Percentiles rank a stretch among this genome's conserved stretches.
phyloP scores from a whole-genome alignment of 23 tunicate species.

The Clavelina lepadiformis region DNA sequence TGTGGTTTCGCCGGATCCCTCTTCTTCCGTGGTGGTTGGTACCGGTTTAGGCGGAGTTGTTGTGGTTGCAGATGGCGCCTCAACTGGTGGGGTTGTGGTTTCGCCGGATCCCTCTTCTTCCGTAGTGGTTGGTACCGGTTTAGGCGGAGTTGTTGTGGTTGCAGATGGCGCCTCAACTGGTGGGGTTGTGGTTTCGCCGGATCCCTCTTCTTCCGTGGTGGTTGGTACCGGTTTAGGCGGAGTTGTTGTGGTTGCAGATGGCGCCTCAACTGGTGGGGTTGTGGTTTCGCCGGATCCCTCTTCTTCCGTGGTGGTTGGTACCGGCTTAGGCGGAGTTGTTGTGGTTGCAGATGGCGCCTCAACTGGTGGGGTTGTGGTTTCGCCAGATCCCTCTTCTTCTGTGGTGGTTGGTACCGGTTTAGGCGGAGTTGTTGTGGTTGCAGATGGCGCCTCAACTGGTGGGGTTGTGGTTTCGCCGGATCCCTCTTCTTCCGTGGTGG shows the following conservation, averaged over 20 bases:
- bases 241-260: slow-evolving; percentile 38
- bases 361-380: slow-evolving; percentile 36
- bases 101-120: slow-evolving; percentile 38
- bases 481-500: slow-evolving; percentile 55
- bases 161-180: slow-evolving; percentile 28
- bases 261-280: slow-evolving; percentile 32
- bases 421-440: slow-evolving; percentile 45
- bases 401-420: no score
- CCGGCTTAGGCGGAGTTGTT: slow-evolving; percentile 40
- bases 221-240: slow-evolving; percentile 30
- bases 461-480: slow-evolving; percentile 38
- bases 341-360: slow-evolving; percentile 30
- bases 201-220: slow-evolving; percentile 44
- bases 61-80: slow-evolving; percentile 39
- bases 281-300: slow-evolving; percentile 57
- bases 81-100: slow-evolving; percentile 41
- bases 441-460: slow-evolving; percentile 31
- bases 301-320: slow-evolving; percentile 43
- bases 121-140: slow-evolving; percentile 29
- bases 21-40: slow-evolving; percentile 45
- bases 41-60: slow-evolving; percentile 30
- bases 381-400: no score
- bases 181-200: slow-evolving; percentile 37
- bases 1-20: slow-evolving; percentile 46
- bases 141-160: slow-evolving; percentile 21